These are phyloP conservation scores for Salvator merianae DNA, from an alignment of 2,113 vertebrate species.

Conservation along the genomic window DNA sequence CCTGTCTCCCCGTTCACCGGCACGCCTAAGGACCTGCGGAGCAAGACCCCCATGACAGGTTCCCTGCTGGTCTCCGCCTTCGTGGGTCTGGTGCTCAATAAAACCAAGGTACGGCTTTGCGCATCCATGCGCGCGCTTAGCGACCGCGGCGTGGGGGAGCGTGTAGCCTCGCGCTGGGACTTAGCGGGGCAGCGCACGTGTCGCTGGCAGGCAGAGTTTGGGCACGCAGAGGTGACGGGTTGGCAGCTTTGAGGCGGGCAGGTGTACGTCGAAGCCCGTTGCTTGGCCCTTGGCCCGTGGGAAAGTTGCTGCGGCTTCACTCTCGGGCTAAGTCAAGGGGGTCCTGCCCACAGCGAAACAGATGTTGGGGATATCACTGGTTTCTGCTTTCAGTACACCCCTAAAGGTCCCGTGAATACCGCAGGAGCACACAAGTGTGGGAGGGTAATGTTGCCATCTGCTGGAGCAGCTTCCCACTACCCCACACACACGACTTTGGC, in stretches of 20 bases:
- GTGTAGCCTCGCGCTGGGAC: neutral
- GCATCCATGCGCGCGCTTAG: neutral
- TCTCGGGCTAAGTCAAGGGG: too few relatives aligned
- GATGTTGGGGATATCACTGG: neutral
- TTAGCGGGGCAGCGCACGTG: neutral
- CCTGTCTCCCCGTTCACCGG: conserved; percentile 76
- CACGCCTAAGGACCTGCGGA: conserved; percentile 80
- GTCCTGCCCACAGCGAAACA: neutral
- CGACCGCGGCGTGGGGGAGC: neutral
- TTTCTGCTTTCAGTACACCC: too few relatives aligned
- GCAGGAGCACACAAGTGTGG: neutral
- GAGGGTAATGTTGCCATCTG: neutral
- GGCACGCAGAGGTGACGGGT: neutral
- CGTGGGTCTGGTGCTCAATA: conserved; percentile 93
- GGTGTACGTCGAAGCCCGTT: too few relatives aligned
- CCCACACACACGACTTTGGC: neutral
- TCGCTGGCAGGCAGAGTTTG: neutral
- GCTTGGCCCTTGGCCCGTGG: too few relatives aligned
- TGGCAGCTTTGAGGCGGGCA: too few relatives aligned
- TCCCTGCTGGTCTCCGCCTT: conserved; percentile 90
- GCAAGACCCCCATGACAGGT: conserved; percentile 76
- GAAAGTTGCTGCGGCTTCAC: neutral
- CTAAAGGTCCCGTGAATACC: neutral
- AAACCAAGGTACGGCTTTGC: conserved; percentile 86
- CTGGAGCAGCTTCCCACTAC: neutral